Base-by-base conservation (phyloP, 2,113 vertebrate genomes). In the Fukomys damarensis region DNA sequence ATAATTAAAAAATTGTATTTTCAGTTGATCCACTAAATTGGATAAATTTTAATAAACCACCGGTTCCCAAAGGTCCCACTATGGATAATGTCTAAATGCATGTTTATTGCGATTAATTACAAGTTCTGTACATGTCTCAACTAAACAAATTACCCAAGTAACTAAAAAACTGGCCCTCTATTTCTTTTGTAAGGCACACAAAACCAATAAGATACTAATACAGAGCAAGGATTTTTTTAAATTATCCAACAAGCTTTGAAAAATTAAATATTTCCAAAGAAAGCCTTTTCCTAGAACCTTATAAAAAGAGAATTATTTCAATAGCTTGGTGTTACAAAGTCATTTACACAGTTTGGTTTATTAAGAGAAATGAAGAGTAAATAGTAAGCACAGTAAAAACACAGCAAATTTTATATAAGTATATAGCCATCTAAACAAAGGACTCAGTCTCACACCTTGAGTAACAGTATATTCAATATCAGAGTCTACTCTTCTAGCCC, bases 231-330 rank as follows among this genome's bases (percentile, higher is more conserved):
- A 14, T 41, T 74, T 87, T 81, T 80, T 91, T 80, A 63, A 32
- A 94, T 70, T 28, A 88, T 14, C 24, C 12, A 85, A 81, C 2
- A 79, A 86, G n/a, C 6, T 86, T 91, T 24, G 65, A 30, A 72
- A 95, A 97, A 81, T 43, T n/a, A 54, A 94, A 92, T 77, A 41
- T 89, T 59, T 93, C 81, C 43, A 26, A 76, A 97, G 30, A 85
- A 65, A 52, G 12, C 10, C 61, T 14, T n/a, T 30, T 95, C 16
- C 43, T 28, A 68, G 72, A 87, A 93, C 20, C 52, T 90, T 87
- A 59, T 56, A 66, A 66, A 86, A 94, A 79, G 41, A 72, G 30
- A 26, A 80, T 32, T 19, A 63, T 59, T 94, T 72, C n/a, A 35
- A 66, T n/a, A 80, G 54, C 32, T 81, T 76, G 32, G 20, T 81